A percentile compares a stretch with the other conserved stretches of the same genome.
phyloP scores from a whole-genome alignment of 2,888 invertebrate genomes.

The Ischnus inquisitorius region DNA sequence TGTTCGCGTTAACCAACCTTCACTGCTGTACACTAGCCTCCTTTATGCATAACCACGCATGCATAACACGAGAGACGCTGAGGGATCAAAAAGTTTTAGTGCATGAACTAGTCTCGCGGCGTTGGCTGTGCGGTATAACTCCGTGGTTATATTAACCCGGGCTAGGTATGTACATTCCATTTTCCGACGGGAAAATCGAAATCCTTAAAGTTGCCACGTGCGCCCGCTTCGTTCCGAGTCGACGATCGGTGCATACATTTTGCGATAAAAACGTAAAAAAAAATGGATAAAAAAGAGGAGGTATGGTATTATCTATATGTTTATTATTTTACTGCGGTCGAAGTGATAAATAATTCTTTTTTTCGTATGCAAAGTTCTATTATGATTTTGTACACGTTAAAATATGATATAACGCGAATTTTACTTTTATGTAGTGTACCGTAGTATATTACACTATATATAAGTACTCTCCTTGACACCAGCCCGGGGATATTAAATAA shows the following conservation, averaged over 20 bases:
- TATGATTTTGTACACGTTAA: slow-evolving; percentile 50
- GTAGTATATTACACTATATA: slow-evolving; percentile 40
- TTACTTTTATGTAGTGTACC: slow-evolving; percentile 38
- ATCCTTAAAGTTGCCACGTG: background rate
- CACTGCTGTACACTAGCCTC: slow-evolving; percentile 38
- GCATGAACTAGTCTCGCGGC: slow-evolving; percentile 23
- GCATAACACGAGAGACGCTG: slow-evolving; percentile 58
- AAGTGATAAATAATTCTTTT: background rate
- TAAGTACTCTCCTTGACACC: slow-evolving; percentile 79
- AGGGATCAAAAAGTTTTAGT: slow-evolving; percentile 65
- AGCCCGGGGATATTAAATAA: slow-evolving; percentile 83
- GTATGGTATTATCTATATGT: background rate
- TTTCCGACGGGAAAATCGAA: slow-evolving; percentile 1
- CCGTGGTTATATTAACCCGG: slow-evolving; percentile 8
- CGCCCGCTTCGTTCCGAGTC: background rate
- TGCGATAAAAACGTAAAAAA: background rate
- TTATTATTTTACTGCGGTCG: background rate
- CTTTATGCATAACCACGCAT: slow-evolving; percentile 69
- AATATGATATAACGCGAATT: slow-evolving; percentile 11
- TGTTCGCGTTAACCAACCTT: slow-evolving; percentile 7
- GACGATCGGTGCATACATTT: background rate
- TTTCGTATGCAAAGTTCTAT: slow-evolving; percentile 4
- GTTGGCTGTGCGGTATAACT: background rate
- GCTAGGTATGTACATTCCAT: slow-evolving; percentile 7
- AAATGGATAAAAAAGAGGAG: background rate